Percentiles rank a stretch among this genome's conserved stretches.
These are phyloP conservation scores for Wiebesia pumilae DNA, from an alignment of 1,140 invertebrate species.

Conservation along the genomic window DNA sequence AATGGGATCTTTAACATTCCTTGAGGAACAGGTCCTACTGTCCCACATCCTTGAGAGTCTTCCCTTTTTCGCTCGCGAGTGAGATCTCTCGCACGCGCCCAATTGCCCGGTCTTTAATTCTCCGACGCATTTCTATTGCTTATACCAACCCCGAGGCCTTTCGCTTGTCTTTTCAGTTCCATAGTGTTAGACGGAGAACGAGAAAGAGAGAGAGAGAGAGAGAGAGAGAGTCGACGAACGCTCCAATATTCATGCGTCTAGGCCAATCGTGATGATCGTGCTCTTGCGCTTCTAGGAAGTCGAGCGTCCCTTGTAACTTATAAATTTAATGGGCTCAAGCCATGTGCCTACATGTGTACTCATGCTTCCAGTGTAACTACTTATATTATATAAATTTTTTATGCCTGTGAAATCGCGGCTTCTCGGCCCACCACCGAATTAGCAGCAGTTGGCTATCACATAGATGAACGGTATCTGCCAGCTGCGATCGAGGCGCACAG, in stretches of 20 bases:
- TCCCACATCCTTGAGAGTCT: conserved; percentile 55
- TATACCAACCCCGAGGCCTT: neutral
- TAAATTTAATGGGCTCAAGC: conserved; percentile 38
- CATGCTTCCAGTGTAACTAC: neutral
- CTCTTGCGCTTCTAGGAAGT: conserved; percentile 1
- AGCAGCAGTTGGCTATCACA: neutral
- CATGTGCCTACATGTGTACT: neutral
- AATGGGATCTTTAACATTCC: conserved; percentile 63
- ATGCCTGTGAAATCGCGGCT: neutral
- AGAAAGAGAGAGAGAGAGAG: neutral
- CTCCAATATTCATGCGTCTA: conserved; percentile 35
- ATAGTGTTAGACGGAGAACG: too few species aligned
- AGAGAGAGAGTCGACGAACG: neutral
- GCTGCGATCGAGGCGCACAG: neutral
- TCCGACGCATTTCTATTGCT: neutral
- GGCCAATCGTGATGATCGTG: neutral
- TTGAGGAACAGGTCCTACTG: conserved; percentile 60
- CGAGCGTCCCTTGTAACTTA: neutral
- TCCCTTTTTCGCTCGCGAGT: neutral
- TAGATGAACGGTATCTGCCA: neutral
- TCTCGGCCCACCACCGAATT: neutral
- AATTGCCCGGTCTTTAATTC: conserved; percentile 7
- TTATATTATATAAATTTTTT: conserved; percentile 29
- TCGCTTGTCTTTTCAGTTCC: neutral
- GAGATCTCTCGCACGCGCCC: conserved; percentile 31